A percentile compares a stretch with the other conserved stretches of the same genome.
These are phyloP conservation scores for Hypotaenidia okinawae DNA, from an alignment of 2,797 vertebrate species.

Conservation along the genomic window DNA sequence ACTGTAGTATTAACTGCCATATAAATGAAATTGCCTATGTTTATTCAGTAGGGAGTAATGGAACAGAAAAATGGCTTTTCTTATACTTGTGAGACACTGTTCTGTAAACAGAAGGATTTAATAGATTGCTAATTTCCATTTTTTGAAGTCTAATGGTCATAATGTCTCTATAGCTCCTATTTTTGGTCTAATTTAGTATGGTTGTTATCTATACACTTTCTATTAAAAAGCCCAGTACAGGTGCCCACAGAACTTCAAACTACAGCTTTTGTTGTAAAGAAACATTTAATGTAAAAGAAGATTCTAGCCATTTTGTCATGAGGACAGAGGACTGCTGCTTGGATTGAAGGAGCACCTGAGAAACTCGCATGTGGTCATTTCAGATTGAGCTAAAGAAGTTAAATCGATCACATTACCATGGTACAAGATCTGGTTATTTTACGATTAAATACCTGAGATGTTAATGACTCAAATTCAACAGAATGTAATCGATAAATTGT, in stretches of 20 bases:
- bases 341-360: neutral
- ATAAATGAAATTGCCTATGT: neutral
- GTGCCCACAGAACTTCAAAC: neutral
- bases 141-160: neutral
- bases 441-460: neutral
- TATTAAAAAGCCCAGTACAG: neutral
- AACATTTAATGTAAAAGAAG: neutral
- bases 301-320: neutral
- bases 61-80: neutral
- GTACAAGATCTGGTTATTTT: neutral
- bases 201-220: neutral
- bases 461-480: neutral
- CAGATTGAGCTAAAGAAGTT: neutral
- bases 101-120: neutral
- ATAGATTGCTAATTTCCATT: neutral
- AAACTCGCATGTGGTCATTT: neutral
- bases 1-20: neutral
- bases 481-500: neutral
- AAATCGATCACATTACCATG: fast-evolving
- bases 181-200: neutral
- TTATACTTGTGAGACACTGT: neutral
- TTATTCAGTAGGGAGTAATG: neutral
- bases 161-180: neutral
- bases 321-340: neutral
- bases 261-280: neutral